Percentiles rank a stretch among this genome's conserved stretches.
Evolutionary conservation across 2,113 vertebrate species (phyloP).

Genomic region (Odontophorus gujanensis): DNA sequence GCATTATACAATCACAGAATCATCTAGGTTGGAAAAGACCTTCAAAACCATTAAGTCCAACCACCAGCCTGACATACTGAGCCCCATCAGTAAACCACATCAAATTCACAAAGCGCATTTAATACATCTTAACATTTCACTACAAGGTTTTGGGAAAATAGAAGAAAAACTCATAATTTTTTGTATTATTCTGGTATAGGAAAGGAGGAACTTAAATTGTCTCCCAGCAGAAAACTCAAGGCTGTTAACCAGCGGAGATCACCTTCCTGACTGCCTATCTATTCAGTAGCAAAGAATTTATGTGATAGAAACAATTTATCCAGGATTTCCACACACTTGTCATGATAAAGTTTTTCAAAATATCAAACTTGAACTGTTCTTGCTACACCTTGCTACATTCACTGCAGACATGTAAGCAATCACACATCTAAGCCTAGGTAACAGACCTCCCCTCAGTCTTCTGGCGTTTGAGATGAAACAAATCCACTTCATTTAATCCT

Average conservation of each 20-base stretch:
- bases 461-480: neutral
- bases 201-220: neutral
- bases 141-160: neutral
- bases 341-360: neutral
- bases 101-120: neutral
- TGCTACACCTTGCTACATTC: neutral
- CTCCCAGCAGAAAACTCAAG: neutral
- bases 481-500: neutral
- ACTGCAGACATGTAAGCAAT: rapidly evolving
- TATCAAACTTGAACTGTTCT: neutral
- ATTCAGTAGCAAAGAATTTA: neutral
- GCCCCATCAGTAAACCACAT: neutral
- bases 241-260: neutral
- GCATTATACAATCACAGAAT: neutral
- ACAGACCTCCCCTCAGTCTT: neutral
- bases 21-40: neutral
- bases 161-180: neutral
- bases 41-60: neutral
- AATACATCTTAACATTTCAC: neutral
- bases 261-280: neutral
- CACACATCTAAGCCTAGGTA: neutral
- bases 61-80: neutral
- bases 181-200: neutral
- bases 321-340: neutral
- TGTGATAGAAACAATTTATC: neutral